Evolutionary conservation across 2,113 vertebrate species (phyloP), one percentile per base, ranked within the genome.

Genomic region (Rafetus swinhoei): DNA sequence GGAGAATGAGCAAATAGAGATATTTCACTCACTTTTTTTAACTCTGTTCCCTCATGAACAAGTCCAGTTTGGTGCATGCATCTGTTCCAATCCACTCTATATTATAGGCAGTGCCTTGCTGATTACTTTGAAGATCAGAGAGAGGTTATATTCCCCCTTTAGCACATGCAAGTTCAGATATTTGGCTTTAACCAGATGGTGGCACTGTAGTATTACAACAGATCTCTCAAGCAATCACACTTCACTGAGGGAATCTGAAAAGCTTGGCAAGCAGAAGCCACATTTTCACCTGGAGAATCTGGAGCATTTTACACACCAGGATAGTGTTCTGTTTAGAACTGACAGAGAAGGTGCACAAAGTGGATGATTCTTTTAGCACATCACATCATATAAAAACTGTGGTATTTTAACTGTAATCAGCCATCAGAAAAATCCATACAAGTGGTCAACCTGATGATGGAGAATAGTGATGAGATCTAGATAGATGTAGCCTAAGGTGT

Each of bases 141-240:
- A 45, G 55, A 82, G 69, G 25, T 25, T 32, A 9, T 18, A 18
- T n/a, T 11, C 24, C 59, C 24, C 9, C 27, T 79, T 93, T 50
- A 27, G 60, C 59, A 93, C 50, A 81, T 94, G 88, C 92, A 95
- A 89, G 83, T 92, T 88, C 85, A 95, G 85, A 88, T 59, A 85
- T 77, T 87, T 91, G 88, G 50, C 95, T 96, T 22, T 65, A 95
- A 91, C 96, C 97, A 97, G 97, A 97, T 96, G 97, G 97, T 97
- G 95, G 96, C 96, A 97, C 96, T 96, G 90, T 90, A 97, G 88
- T 57, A 94, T 97, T 95, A 57, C 96, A 95, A 45, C 92, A 95
- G 87, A 79, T 95, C 94, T 90, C 74, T 88, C 45, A 94, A 92
- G 55, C 22, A 54, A 79, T 24, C 77, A 29, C 80, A 82, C 95